Conservation (phyloP, 2,888 invertebrate genomes). For the Patella ulyssiponensis region DNA sequence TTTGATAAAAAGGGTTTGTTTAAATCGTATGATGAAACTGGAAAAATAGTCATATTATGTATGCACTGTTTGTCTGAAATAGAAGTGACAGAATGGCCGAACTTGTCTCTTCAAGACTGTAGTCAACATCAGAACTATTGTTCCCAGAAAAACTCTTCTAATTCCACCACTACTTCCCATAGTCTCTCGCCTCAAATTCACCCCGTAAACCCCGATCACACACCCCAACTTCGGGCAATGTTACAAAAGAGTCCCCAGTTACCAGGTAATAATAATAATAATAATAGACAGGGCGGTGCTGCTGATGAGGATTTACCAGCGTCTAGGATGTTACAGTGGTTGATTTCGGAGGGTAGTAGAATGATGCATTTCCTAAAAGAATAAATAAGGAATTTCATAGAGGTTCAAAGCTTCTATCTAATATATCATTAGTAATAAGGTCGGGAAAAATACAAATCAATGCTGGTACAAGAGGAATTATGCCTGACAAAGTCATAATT, state of each 20-base stretch:
- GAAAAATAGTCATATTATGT: background rate
- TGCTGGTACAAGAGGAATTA: no score
- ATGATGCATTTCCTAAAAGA: conserved; percentile 1
- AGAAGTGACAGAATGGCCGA: background rate
- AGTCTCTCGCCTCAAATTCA: background rate
- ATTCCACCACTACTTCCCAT: background rate
- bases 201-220: background rate
- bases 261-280: background rate
- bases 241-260: background rate
- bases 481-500: no score
- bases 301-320: background rate
- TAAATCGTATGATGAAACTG: background rate
- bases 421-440: no score
- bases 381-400: background rate
- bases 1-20: background rate
- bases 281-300: background rate
- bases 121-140: background rate
- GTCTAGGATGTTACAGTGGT: background rate
- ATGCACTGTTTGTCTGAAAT: background rate
- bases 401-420: no score
- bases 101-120: background rate
- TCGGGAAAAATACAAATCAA: no score
- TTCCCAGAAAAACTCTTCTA: background rate
- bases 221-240: background rate
- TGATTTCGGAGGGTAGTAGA: background rate